Percentiles rank a stretch among this genome's conserved stretches.
These are phyloP conservation scores for Nemotelus nigrinus DNA, from an alignment of 2,888 invertebrate species.

Conservation along the genomic window DNA sequence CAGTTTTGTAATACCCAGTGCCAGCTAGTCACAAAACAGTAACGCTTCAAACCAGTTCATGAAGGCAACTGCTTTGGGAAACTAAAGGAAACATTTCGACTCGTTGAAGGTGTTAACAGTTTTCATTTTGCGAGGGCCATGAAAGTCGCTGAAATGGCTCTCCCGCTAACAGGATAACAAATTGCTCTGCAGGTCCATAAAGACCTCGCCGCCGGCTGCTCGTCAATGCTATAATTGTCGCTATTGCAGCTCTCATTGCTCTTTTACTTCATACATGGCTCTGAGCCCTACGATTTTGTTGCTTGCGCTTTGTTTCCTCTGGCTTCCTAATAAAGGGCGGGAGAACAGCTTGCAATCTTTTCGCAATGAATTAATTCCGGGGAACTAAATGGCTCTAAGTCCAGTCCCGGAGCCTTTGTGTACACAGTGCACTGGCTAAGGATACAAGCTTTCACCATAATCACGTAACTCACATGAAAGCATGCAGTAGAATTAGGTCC, in stretches of 20 bases:
- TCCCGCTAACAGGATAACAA: slow-evolving; percentile 33
- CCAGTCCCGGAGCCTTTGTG: background rate
- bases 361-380: slow-evolving; percentile 8
- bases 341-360: background rate
- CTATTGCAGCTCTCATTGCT: background rate
- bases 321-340: background rate
- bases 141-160: slow-evolving; percentile 32
- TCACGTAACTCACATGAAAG: slow-evolving; percentile 16
- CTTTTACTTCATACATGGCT: background rate
- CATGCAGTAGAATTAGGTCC: background rate
- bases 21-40: too few relatives aligned
- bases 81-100: too few relatives aligned
- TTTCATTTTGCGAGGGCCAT: slow-evolving; percentile 5
- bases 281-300: background rate
- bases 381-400: slow-evolving; percentile 23
- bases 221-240: background rate
- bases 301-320: background rate
- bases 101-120: slow-evolving; percentile 13
- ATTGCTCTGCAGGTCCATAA: slow-evolving; percentile 37
- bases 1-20: too few relatives aligned
- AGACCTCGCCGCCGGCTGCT: slow-evolving; percentile 19
- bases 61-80: too few relatives aligned
- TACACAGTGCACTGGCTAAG: slow-evolving; percentile 1
- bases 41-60: too few relatives aligned
- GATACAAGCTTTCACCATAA: slow-evolving; percentile 7